Percentiles rank a stretch among this genome's conserved stretches.
These are phyloP conservation scores for Vicugna pacos DNA, from an alignment of 2,113 vertebrate species.

Conservation along the genomic window DNA sequence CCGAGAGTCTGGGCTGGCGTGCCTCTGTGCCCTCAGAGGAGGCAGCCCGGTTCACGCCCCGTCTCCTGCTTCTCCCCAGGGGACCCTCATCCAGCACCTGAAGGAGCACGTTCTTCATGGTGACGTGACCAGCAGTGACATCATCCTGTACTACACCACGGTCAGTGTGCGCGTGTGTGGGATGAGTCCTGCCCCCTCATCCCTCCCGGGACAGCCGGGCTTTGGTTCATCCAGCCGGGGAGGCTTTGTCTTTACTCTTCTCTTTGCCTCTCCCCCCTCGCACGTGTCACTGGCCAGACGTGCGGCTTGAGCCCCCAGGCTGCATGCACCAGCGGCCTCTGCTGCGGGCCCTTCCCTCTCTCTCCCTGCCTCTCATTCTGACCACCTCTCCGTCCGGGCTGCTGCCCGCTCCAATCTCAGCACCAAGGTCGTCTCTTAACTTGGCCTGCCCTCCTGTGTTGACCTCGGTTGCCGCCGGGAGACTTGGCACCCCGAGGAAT, in stretches of 20 bases:
- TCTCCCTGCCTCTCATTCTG: fast-evolving
- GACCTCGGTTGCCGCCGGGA: neutral
- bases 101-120: constrained; percentile 97
- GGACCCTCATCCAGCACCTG: constrained; percentile 96
- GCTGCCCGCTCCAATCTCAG: neutral
- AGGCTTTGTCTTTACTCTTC: neutral
- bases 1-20: fast-evolving
- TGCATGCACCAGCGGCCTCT: neutral
- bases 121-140: constrained; percentile 92
- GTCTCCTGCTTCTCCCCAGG: constrained; percentile 83
- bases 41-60: fast-evolving
- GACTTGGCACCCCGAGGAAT: neutral
- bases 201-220: fast-evolving
- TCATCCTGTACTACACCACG: constrained; percentile 97
- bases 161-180: constrained; percentile 81
- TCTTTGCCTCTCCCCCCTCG: fast-evolving
- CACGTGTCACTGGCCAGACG: neutral
- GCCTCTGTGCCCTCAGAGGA: neutral
- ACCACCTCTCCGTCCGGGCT: too few species aligned
- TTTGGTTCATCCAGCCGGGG: neutral
- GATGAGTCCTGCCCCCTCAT: neutral
- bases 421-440: fast-evolving
- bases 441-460: neutral
- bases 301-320: neutral
- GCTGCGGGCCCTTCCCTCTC: neutral